A percentile compares a stretch with the other conserved stretches of the same genome.
These are phyloP conservation scores for Sarcophaga carnaria DNA, from an alignment of 2,888 invertebrate species.

Conservation along the genomic window DNA sequence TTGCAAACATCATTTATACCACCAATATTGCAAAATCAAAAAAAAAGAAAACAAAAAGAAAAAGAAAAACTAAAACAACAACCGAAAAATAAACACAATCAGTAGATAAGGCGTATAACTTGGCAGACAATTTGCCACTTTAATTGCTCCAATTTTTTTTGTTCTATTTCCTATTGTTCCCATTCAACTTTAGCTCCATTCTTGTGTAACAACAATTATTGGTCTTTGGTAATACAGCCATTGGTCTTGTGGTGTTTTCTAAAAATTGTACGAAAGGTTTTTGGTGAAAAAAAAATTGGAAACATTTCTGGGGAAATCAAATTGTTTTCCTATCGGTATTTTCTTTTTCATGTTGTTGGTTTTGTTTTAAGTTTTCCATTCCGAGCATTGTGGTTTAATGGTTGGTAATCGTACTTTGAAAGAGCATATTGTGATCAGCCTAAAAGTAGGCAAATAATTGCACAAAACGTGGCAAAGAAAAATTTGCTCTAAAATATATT, in stretches of 20 bases:
- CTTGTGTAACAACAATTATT: constrained; percentile 65
- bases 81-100: constrained; percentile 67
- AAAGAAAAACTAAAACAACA: constrained; percentile 46
- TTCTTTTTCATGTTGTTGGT: constrained; percentile 4
- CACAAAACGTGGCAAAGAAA: neutral
- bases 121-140: constrained; percentile 79
- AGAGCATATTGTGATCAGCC: neutral
- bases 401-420: constrained; percentile 32
- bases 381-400: constrained; percentile 45
- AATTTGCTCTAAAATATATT: neutral
- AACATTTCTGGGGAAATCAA: constrained; percentile 32
- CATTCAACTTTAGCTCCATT: constrained; percentile 46
- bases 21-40: no score
- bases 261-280: constrained; percentile 1
- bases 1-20: no score
- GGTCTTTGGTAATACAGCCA: constrained; percentile 39
- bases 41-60: constrained; percentile 14
- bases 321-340: constrained; percentile 38
- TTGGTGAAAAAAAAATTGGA: neutral
- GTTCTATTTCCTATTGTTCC: neutral
- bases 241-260: constrained; percentile 4
- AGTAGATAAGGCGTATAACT: constrained; percentile 67
- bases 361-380: constrained; percentile 26
- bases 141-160: constrained; percentile 78
- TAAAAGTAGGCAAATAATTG: neutral